Conservation (phyloP, 1,140 invertebrate species). For the Calycopis cecrops region DNA sequence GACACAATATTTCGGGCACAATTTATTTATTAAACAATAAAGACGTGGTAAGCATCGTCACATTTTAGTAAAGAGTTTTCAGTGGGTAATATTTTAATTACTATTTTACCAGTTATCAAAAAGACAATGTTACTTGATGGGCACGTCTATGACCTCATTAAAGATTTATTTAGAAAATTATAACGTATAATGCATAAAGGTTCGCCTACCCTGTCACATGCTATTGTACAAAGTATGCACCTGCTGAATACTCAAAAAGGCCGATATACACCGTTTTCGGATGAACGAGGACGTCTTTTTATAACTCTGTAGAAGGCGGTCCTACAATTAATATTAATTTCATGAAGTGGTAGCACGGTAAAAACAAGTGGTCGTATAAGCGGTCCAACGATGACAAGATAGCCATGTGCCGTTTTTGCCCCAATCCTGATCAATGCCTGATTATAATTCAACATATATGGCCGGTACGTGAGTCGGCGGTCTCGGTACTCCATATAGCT, state of each 20-base stretch:
- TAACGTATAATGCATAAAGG: no score
- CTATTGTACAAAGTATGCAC: conserved; percentile 29
- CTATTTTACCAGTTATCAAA: no score
- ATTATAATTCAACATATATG: conserved; percentile 25
- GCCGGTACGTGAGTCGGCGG: conserved; percentile 13
- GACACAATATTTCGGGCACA: no score
- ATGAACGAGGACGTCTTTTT: conserved; percentile 39
- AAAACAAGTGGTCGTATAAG: conserved; percentile 36
- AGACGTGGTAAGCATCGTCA: no score
- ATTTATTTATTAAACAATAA: no score
- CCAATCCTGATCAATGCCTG: conserved; percentile 32
- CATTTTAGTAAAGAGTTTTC: no score
- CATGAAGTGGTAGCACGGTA: conserved; percentile 46
- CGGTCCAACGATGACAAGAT: conserved; percentile 32
- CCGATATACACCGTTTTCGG: conserved; percentile 28
- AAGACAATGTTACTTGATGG: no score
- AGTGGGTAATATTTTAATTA: no score
- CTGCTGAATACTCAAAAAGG: conserved; percentile 40
- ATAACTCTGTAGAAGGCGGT: conserved; percentile 35
- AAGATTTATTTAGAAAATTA: no score
- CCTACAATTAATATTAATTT: conserved; percentile 64
- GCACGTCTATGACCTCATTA: no score
- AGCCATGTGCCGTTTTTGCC: conserved; percentile 36
- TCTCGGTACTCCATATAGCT: neutral
- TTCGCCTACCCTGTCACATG: conserved; percentile 19